Percentiles rank a stretch among this genome's conserved stretches.
phyloP scores from a whole-genome alignment of 2,113 vertebrate species.

The Passerina amoena region DNA sequence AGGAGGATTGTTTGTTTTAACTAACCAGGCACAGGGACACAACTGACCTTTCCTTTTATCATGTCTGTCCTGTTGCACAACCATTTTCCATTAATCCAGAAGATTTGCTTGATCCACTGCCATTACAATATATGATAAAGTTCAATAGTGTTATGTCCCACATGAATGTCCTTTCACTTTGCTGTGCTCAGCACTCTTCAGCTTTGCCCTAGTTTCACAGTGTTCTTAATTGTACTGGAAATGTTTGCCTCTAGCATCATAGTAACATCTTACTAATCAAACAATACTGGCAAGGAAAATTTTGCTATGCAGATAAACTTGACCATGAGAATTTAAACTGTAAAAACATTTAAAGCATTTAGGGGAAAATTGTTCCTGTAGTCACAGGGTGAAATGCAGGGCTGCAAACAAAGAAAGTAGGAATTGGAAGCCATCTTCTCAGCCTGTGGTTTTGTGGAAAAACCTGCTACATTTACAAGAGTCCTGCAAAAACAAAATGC shows the following conservation, averaged over 20 bases:
- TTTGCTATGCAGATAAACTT: slow-evolving; percentile 62
- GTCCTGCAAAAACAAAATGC: background rate
- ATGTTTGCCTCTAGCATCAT: slow-evolving; percentile 59
- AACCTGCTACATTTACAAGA: background rate
- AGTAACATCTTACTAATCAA: slow-evolving; percentile 67
- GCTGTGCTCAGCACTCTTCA: background rate
- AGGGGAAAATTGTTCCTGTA: background rate
- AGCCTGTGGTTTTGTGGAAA: background rate
- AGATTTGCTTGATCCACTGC: background rate
- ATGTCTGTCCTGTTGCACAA: background rate
- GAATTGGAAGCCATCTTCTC: background rate
- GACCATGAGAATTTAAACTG: slow-evolving; percentile 43
- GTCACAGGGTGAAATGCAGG: background rate
- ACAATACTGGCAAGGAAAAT: slow-evolving; percentile 61
- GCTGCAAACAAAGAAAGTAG: background rate
- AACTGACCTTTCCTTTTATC: background rate
- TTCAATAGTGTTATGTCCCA: background rate
- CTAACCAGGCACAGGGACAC: background rate
- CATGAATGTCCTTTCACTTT: background rate
- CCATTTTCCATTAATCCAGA: background rate
- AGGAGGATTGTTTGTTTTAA: background rate
- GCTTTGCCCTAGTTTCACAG: background rate
- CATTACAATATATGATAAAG: background rate
- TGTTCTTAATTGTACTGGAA: slow-evolving; percentile 41
- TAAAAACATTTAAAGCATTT: slow-evolving; percentile 37